These are phyloP conservation scores for Drosophila aff. DNA, from an alignment of 1,140 invertebrate species.

Conservation along the genomic window DNA sequence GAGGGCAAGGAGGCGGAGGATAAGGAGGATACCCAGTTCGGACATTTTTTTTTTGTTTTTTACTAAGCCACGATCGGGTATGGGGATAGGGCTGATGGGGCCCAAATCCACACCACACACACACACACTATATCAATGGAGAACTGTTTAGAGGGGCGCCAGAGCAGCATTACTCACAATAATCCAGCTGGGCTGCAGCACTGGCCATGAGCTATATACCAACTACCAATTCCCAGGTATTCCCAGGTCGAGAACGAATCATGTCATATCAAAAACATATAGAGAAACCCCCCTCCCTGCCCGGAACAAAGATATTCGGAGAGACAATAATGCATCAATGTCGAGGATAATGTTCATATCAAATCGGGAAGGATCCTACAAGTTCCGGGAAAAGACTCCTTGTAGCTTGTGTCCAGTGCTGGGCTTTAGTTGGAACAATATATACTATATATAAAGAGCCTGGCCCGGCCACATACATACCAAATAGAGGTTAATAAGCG, in stretches of 20 bases:
- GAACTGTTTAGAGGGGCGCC: conserved; percentile 27
- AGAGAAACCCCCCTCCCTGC: not conserved
- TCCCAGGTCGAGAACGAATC: not conserved
- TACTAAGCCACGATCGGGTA: conserved; percentile 10
- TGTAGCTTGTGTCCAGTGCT: conserved; percentile 12
- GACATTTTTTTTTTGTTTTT: conserved; percentile 20
- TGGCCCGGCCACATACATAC: conserved; percentile 16
- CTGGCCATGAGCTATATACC: conserved; percentile 14
- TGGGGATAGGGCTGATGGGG: not conserved
- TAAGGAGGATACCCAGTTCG: not conserved
- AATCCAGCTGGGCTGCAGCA: conserved; percentile 17
- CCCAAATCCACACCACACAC: conserved; percentile 10
- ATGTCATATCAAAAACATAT: conserved; percentile 6
- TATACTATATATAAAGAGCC: conserved; percentile 21
- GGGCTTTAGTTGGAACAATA: conserved; percentile 7
- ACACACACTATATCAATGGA: conserved; percentile 27
- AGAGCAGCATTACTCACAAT: conserved; percentile 20
- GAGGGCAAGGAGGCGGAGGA: no score
- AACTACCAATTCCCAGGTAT: no score
- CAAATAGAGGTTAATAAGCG: conserved; percentile 44
- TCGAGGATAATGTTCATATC: conserved; percentile 17
- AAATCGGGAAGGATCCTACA: not conserved
- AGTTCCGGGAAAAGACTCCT: not conserved
- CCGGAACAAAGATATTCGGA: conserved; percentile 1
- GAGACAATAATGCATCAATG: conserved; percentile 13